A percentile compares a stretch with the other conserved stretches of the same genome.
Conservation (phyloP, 2,888 invertebrate genomes). For the Pachycephus smyrnensis region DNA sequence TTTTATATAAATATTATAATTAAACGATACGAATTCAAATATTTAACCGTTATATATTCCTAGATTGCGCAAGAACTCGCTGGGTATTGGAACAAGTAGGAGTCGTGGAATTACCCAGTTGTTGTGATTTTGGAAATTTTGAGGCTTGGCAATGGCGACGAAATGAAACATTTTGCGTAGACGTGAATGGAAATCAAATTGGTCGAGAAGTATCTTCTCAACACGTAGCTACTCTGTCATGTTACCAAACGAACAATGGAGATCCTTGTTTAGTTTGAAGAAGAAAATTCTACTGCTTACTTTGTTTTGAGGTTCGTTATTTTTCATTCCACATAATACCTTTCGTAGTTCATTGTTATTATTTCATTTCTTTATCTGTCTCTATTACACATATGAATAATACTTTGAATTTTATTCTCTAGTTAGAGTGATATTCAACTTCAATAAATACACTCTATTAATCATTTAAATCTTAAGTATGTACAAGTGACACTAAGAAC, state of each 20-base stretch:
- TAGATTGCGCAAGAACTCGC: conserved; percentile 75
- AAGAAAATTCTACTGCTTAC: neutral
- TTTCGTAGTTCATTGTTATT: neutral
- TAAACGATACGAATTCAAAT: conserved; percentile 4
- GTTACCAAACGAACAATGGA: conserved; percentile 33
- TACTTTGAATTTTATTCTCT: neutral
- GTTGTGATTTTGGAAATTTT: conserved; percentile 76
- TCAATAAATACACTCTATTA: neutral
- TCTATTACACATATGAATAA: neutral
- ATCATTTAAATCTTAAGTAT: neutral
- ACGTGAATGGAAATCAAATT: conserved; percentile 72
- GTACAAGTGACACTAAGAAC: neutral
- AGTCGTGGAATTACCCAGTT: conserved; percentile 69
- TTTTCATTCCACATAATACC: neutral
- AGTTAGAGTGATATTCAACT: neutral
- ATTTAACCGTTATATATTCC: conserved; percentile 32
- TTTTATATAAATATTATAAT: conserved; percentile 9
- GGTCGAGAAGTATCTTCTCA: conserved; percentile 60
- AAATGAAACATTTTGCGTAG: conserved; percentile 75
- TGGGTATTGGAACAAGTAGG: conserved; percentile 64
- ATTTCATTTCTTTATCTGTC: neutral
- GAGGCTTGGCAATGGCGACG: conserved; percentile 73
- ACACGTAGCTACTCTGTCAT: conserved; percentile 29
- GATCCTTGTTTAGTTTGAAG: conserved; percentile 22
- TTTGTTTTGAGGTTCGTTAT: neutral